A percentile compares a stretch with the other conserved stretches of the same genome.
These are phyloP conservation scores for Coremacera marginata DNA, from an alignment of 2,888 invertebrate genomes.

Conservation along the genomic window DNA sequence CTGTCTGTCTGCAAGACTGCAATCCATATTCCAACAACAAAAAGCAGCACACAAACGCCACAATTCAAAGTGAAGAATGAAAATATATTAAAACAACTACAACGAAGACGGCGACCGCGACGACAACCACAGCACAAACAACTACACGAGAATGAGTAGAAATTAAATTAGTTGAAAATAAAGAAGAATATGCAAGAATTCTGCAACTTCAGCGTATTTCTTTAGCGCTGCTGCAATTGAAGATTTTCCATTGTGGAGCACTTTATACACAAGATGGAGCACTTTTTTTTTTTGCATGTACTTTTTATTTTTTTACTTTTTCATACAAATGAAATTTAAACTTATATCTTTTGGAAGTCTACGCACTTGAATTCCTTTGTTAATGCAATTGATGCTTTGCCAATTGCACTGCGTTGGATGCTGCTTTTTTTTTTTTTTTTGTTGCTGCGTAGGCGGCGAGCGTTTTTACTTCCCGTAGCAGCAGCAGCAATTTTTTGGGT, in stretches of 20 bases:
- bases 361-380: not conserved
- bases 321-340: not conserved
- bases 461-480: slow-evolving; percentile 11
- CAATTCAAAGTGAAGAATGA: slow-evolving; percentile 29
- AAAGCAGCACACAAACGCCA: slow-evolving; percentile 33
- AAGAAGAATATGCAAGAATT: slow-evolving; percentile 2
- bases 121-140: slow-evolving; percentile 32
- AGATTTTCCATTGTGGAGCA: slow-evolving; percentile 9
- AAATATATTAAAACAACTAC: slow-evolving; percentile 18
- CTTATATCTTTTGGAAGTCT: not conserved
- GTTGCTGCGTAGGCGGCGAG: slow-evolving; percentile 9
- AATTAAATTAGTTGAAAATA: not conserved
- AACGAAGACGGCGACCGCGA: slow-evolving; percentile 10
- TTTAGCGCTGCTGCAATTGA: not conserved
- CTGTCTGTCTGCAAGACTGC: slow-evolving; percentile 54
- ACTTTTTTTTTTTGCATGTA: not conserved
- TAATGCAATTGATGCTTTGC: not conserved
- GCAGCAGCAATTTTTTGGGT: slow-evolving; percentile 31
- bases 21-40: slow-evolving; percentile 53
- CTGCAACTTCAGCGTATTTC: slow-evolving; percentile 28
- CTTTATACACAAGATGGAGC: not conserved
- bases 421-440: not conserved
- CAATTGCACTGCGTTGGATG: not conserved
- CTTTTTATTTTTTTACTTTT: not conserved
- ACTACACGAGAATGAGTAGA: not conserved